Evolutionary conservation across 2,113 vertebrate species (phyloP).

Genomic region (Cryptotis parvus): DNA sequence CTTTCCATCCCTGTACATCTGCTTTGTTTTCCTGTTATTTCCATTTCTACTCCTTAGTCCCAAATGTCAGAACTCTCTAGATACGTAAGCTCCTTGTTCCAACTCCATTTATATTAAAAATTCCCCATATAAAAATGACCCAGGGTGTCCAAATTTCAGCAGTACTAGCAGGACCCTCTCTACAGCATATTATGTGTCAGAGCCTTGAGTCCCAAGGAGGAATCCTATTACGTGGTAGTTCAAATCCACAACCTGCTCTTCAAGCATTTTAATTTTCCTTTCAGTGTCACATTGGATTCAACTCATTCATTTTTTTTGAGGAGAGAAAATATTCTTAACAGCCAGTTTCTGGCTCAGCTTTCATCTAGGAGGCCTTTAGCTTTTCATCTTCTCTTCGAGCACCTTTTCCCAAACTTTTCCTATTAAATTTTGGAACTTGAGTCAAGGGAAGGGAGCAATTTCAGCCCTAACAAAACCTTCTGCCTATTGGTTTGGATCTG

Average conservation of each 20-base stretch:
- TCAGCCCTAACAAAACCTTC: background rate
- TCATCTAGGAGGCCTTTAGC: conserved; percentile 37
- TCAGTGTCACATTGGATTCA: conserved; percentile 64
- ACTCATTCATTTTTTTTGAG: conserved; percentile 59
- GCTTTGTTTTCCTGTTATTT: conserved; percentile 44
- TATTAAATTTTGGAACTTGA: conserved; percentile 30
- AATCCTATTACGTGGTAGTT: conserved; percentile 58
- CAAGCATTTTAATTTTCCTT: conserved; percentile 60
- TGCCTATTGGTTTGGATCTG: background rate
- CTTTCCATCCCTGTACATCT: conserved; percentile 14
- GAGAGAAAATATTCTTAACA: conserved; percentile 57
- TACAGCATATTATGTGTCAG: conserved; percentile 36
- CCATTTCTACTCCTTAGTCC: background rate
- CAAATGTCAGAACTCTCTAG: conserved; percentile 56
- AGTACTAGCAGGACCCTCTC: conserved; percentile 41
- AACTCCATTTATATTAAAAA: conserved; percentile 61
- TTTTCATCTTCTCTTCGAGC: conserved; percentile 64
- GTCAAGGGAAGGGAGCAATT: conserved; percentile 27
- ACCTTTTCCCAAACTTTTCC: conserved; percentile 44
- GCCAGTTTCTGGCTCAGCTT: conserved; percentile 48
- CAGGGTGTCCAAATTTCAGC: conserved; percentile 53
- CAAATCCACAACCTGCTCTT: conserved; percentile 56
- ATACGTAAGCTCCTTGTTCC: conserved; percentile 35
- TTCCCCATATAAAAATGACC: conserved; percentile 29
- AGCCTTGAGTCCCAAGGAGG: conserved; percentile 51